These are phyloP conservation scores for Dyspetes luteomarginatus DNA, from an alignment of 2,888 invertebrate genomes.

Conservation along the genomic window DNA sequence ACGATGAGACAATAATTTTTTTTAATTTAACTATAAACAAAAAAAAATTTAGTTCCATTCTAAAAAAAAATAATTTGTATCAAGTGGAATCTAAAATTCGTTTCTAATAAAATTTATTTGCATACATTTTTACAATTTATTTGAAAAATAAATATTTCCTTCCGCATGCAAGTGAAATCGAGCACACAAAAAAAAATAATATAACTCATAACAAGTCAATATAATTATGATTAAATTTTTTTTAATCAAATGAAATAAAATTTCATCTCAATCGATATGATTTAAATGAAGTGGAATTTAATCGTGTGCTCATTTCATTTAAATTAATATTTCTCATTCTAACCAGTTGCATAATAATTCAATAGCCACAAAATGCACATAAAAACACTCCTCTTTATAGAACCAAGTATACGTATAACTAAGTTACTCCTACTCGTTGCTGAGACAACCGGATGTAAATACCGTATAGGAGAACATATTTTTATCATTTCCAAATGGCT, in stretches of 20 bases:
- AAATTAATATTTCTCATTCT: neutral
- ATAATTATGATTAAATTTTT: neutral
- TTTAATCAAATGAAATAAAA: neutral
- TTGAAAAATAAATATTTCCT: too few relatives aligned
- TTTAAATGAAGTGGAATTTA: neutral
- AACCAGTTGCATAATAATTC: neutral
- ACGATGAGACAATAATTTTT: too few relatives aligned
- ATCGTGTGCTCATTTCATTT: too few relatives aligned
- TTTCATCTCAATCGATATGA: neutral
- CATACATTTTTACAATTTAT: too few relatives aligned
- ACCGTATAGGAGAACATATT: neutral
- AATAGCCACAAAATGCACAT: neutral
- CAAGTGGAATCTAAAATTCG: too few relatives aligned
- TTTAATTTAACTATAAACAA: too few relatives aligned
- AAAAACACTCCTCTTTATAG: neutral
- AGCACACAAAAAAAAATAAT: too few relatives aligned
- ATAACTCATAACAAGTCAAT: too few relatives aligned
- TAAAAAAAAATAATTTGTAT: too few relatives aligned
- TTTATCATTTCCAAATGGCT: neutral
- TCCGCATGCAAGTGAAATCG: too few relatives aligned
- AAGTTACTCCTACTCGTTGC: neutral
- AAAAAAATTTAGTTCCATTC: too few relatives aligned
- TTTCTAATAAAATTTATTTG: too few relatives aligned
- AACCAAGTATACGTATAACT: neutral
- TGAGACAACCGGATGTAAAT: conserved; percentile 29